Base-by-base conservation (phyloP, 2,113 vertebrate genomes). In the Microcebus griseorufus region DNA sequence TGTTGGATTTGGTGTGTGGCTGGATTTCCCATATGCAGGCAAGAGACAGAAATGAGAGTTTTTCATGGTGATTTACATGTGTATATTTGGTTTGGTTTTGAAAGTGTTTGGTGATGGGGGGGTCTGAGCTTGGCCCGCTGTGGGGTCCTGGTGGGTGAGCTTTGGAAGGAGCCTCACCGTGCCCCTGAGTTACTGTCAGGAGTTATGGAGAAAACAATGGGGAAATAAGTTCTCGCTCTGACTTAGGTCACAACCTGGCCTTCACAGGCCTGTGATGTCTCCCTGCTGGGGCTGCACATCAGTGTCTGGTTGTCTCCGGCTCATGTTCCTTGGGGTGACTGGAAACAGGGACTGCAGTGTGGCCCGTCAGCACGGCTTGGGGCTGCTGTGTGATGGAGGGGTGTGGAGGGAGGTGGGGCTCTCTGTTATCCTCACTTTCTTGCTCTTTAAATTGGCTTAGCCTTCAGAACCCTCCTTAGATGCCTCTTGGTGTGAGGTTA, bases 241-340 rank as follows among this genome's bases (percentile, higher is more conserved):
- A 22, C 6, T 3, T 5, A 10, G 48, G 7, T 42, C 53, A 48
- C 20, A 13, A 9, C 32, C 86, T 64, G 60, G 62, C 22, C 23
- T 69, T 23, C 4, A 0, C 27, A 69, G 45, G 6, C 32, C 25
- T 42, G 79, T 42, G 65, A 12, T 4, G 32, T 76, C 34, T 51
- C 72, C 39, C 58, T 60, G 39, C 34, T 2, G 6, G 22, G 34
- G 32, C 45, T 25, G 20, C 32, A 10, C 0, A 0, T 23, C 9
- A 3, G 75, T 5, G 0, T 55, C 23, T 79, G 0, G 8, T 64
- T 22, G 67, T 72, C 51, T 55, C 7, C 37, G 64, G 69, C 20
- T n/a, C 80, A 1, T 27, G 13, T 69, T 53, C 27, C 18, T 67
- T 20, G 34, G 27, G 18, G 32, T 27, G 53, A 14, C 34, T 17